These are phyloP conservation scores for Gymnocephalus cernua DNA, from an alignment of 2,113 vertebrate genomes.

Conservation along the genomic window DNA sequence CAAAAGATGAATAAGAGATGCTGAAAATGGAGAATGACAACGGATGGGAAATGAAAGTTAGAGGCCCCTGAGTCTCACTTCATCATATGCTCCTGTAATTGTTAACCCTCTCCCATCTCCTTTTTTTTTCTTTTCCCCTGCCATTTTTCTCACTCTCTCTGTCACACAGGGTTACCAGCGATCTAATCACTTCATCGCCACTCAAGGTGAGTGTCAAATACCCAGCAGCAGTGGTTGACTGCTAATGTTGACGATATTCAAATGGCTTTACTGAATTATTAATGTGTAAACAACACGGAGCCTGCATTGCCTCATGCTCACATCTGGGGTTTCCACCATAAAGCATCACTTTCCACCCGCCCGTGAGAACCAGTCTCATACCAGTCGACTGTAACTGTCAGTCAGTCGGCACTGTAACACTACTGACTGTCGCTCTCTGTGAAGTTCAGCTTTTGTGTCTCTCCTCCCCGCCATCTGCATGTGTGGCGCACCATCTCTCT, in stretches of 20 bases:
- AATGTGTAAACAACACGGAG: constrained; percentile 46
- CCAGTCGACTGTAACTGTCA: constrained; percentile 61
- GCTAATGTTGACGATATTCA: constrained; percentile 27
- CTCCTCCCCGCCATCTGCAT: constrained; percentile 59
- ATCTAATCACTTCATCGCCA: constrained; percentile 98
- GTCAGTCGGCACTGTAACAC: constrained; percentile 51
- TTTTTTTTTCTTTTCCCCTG: not conserved
- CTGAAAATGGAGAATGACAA: constrained; percentile 55
- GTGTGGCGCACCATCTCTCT: constrained; percentile 52
- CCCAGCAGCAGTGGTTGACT: not conserved
- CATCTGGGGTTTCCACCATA: constrained; percentile 49
- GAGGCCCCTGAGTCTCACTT: constrained; percentile 40
- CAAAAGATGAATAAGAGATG: constrained; percentile 61
- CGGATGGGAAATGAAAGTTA: constrained; percentile 44
- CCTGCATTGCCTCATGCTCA: constrained; percentile 46
- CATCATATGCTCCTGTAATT: constrained; percentile 41
- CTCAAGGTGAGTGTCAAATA: constrained; percentile 89
- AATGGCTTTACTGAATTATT: constrained; percentile 57
- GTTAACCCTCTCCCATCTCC: constrained; percentile 48
- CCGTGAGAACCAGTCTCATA: constrained; percentile 28
- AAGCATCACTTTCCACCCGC: constrained; percentile 21
- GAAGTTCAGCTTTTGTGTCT: constrained; percentile 44
- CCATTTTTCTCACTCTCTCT: constrained; percentile 37
- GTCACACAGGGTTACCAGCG: constrained; percentile 94
- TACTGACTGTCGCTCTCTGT: constrained; percentile 35